phyloP scores from a whole-genome alignment of 2,797 vertebrate genomes.

The Myoxocephalus aenaeus region DNA sequence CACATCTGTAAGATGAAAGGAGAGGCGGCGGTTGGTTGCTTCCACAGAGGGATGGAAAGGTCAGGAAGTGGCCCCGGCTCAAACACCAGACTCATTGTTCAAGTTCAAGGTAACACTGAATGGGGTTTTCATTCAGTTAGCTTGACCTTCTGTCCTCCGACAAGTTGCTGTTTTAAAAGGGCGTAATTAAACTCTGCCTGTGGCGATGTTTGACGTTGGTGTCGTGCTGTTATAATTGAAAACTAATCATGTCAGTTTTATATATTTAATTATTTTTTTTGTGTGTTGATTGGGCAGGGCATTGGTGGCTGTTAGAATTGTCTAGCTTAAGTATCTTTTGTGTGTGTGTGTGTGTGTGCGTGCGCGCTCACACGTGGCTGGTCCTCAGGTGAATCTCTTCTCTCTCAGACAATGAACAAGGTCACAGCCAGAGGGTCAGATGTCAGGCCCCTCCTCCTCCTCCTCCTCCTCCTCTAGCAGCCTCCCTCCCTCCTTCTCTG shows the following conservation, averaged over 20 bases:
- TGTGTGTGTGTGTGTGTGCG: slow-evolving; percentile 13
- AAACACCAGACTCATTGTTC: slow-evolving; percentile 84
- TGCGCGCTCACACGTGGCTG: slow-evolving; percentile 27
- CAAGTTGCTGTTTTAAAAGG: slow-evolving; percentile 64
- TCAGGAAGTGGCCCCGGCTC: slow-evolving; percentile 81
- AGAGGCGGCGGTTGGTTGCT: slow-evolving; percentile 72
- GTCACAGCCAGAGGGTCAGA: slow-evolving; percentile 79
- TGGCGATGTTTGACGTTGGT: slow-evolving; percentile 57
- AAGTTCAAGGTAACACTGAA: slow-evolving; percentile 84
- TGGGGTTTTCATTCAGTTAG: slow-evolving; percentile 74
- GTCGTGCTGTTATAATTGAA: slow-evolving; percentile 64
- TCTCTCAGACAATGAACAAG: slow-evolving; percentile 79
- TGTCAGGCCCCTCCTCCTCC: slow-evolving; percentile 68
- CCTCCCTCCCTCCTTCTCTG: slow-evolving; percentile 55
- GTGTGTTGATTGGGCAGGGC: slow-evolving; percentile 28
- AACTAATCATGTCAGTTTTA: slow-evolving; percentile 73
- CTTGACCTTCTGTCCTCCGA: slow-evolving; percentile 49
- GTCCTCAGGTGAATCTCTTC: slow-evolving; percentile 72
- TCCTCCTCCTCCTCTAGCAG: slow-evolving; percentile 30
- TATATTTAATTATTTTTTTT: slow-evolving; percentile 60
- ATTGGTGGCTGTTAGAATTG: slow-evolving; percentile 11
- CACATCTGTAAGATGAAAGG: slow-evolving; percentile 82
- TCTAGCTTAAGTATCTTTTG: background rate
- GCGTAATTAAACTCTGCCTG: slow-evolving; percentile 63
- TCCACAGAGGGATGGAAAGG: slow-evolving; percentile 75